Base-by-base conservation (phyloP, 2,113 vertebrate genomes). In the Ascaphus truei region DNA sequence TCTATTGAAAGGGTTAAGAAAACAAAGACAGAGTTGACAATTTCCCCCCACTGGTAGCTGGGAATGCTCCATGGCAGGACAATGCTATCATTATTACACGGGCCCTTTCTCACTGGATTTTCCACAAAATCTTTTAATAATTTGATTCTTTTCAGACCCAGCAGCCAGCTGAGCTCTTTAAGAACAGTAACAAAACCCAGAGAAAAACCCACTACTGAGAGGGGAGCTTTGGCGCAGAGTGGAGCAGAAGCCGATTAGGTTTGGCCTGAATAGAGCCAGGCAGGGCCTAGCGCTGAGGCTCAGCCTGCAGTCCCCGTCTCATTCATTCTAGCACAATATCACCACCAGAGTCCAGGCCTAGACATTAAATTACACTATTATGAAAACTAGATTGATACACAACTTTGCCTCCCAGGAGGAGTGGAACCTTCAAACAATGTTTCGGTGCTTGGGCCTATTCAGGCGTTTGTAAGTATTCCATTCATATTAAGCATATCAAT, bases 241-340 rank as follows among this genome's bases (percentile, higher is more conserved):
- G 77, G 79, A 77, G 81, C 80, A 83, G 85, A 84, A 86, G 83
- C 84, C 91, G 90, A 93, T 93, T 92, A 94, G 85, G 61, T 63
- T 79, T 72, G 78, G 79, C 74, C 82, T 93, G 91, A 94, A 94
- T 88, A 85, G 88, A 87, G 51, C 74, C 83, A 85, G 81, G 79
- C 79, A 71, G 79, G 81, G 82, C 88, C 87, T 86, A 81, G 85
- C 83, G 84, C 77, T 76, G 76, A 57, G 71, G 85, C 84, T 86
- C 88, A 88, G 90, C 84, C 84, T 71, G 87, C 80, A 88, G 77
- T 75, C 89, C 86, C 86, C 79, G 76, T 83, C 76, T 89, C 81
- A 92, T 93, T 93, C 87, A 92, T 89, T 39, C 76, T 78, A 71
- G 62, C 33, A 91, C 90, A 93, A 91, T 92, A 86, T 91, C 91